Evolutionary conservation across 2,797 vertebrate genomes (phyloP), one percentile per base, ranked within the genome.

Genomic region (Chelidonichthys spinosus): DNA sequence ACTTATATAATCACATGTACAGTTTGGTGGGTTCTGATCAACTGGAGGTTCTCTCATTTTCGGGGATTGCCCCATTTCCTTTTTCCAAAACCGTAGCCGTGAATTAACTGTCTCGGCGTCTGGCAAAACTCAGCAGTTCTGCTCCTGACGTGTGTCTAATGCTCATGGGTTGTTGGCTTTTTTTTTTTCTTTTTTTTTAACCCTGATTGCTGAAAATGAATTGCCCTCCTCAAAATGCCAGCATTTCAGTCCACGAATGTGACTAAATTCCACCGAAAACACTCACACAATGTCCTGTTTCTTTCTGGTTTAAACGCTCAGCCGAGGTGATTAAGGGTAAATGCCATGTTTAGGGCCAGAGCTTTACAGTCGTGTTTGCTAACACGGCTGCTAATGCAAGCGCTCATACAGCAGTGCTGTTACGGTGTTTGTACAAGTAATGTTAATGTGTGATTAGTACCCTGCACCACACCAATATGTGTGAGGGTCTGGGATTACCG

Each of bases 251-350:
- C 39, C 64, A 37, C 50, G 69, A 72, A 73, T 47, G 67, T 69
- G 5, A 25, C 65, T 40, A 63, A 52, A 78, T 79, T 80, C 76
- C 79, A 37, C 71, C 61, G 15, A 79, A 74, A 83, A 64, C n/a
- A 60, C 66, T 85, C 60, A 47, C 65, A 91, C 84, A 92, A 83
- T 84, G 88, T 78, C 61, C 42, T 39, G 13, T 63, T 88, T 91
- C 74, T 77, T 62, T 71, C 25, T 52, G 67, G 36, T 72, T 81
- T 83, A 63, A 86, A 74, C 35, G 67, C 74, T 85, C 78, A 63
- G 74, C 76, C 70, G 50, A 66, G 63, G 70, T 66, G 69, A 88
- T 91, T 84, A 78, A 61, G 25, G 64, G 33, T 67, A 79, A 88
- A 89, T 69, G 70, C 74, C 36, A 53, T 15, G 56, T 84, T 82